phyloP scores from a whole-genome alignment of 30 jellyfish, hydroid and myxozoan species.

The Aurelia sp. region DNA sequence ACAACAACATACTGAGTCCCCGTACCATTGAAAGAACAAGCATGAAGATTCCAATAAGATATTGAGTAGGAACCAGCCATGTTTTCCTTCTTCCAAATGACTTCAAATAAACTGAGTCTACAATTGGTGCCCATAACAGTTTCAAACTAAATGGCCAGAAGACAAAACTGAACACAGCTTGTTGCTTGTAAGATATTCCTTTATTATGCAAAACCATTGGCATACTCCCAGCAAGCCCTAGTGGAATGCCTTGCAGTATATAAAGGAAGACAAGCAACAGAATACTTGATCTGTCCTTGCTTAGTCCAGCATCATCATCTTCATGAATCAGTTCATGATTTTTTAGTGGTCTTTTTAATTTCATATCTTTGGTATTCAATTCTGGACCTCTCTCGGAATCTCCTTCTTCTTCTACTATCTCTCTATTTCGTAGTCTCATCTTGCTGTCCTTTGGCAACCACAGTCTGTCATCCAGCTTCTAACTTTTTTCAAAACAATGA shows the following conservation, averaged over 20 bases:
- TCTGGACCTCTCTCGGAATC: background rate
- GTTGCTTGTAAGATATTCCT: slow-evolving; percentile 83
- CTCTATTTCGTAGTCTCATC: slow-evolving; percentile 60
- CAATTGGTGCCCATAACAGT: slow-evolving; percentile 99
- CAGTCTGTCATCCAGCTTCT: no score
- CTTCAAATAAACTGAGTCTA: slow-evolving; percentile 85
- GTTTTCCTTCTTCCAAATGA: slow-evolving; percentile 94
- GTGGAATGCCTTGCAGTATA: slow-evolving; percentile 97
- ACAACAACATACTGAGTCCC: background rate
- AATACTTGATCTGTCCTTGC: slow-evolving; percentile 68
- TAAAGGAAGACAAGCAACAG: slow-evolving; percentile 78
- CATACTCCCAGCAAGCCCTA: slow-evolving; percentile 97
- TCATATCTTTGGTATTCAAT: no score
- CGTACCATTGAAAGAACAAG: slow-evolving; percentile 84
- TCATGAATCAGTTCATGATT: slow-evolving; percentile 9
- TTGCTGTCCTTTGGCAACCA: background rate
- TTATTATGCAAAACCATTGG: slow-evolving; percentile 97
- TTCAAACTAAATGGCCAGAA: slow-evolving; percentile 98
- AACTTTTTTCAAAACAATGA: no score
- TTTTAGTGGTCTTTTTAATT: background rate
- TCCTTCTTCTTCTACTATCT: slow-evolving; percentile 2
- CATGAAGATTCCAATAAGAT: slow-evolving; percentile 89
- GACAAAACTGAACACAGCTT: slow-evolving; percentile 96
- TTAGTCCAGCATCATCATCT: background rate
- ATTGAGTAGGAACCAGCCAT: slow-evolving; percentile 98